Conservation (phyloP, 1,140 invertebrate genomes). For the Sinella curviseta region DNA sequence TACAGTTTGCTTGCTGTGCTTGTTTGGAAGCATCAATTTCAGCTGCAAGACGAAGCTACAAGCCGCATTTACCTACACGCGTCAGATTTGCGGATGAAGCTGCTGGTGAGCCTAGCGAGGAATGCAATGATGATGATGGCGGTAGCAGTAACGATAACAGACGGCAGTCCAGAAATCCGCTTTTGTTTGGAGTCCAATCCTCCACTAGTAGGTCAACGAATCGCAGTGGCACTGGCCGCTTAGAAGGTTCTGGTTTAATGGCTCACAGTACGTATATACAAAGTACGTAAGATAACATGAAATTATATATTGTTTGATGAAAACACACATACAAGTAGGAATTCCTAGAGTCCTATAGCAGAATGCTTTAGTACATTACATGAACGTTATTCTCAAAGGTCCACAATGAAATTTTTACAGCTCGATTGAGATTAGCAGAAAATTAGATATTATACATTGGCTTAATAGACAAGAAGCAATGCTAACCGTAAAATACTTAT, state of each 20-base stretch:
- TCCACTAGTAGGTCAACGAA: neutral
- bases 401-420: no score
- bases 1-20: slow-evolving; percentile 21
- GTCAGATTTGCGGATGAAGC: slow-evolving; percentile 6
- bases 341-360: no score
- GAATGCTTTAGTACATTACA: no score
- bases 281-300: neutral
- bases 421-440: no score
- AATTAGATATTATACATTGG: no score
- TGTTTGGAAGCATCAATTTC: slow-evolving; percentile 17
- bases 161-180: neutral
- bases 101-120: neutral
- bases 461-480: no score
- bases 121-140: neutral
- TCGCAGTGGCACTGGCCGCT: neutral
- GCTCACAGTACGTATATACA: slow-evolving; percentile 10
- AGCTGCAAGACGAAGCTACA: slow-evolving; percentile 6
- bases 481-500: no score
- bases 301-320: no score
- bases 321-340: no score
- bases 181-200: neutral
- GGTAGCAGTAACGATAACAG: neutral
- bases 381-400: no score
- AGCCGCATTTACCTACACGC: slow-evolving; percentile 1
- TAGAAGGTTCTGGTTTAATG: slow-evolving; percentile 14